phyloP scores from a whole-genome alignment of 1,140 invertebrate species.

The Solen grandis region DNA sequence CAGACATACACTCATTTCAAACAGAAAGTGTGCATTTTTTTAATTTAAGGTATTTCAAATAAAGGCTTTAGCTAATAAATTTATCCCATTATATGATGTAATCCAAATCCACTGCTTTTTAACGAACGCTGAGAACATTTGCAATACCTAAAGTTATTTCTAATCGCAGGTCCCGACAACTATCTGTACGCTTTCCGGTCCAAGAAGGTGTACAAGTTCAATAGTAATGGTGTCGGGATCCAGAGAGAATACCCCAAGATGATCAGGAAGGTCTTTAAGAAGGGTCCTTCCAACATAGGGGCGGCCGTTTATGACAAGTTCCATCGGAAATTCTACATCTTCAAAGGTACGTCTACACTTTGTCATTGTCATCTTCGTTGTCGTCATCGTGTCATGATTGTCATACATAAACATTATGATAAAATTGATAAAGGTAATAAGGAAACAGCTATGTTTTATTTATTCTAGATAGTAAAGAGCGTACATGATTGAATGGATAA shows the following conservation, averaged over 20 bases:
- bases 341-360: conserved; percentile 58
- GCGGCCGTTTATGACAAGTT: conserved; percentile 52
- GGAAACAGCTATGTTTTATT: neutral
- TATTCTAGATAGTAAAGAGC: too few relatives aligned
- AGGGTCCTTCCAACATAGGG: conserved; percentile 57
- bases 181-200: conserved; percentile 53
- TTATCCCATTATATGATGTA: too few relatives aligned
- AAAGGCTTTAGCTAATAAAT: too few relatives aligned
- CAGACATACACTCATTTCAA: too few relatives aligned
- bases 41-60: too few relatives aligned
- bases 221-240: conserved; percentile 51
- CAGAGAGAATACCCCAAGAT: conserved; percentile 53
- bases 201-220: conserved; percentile 58
- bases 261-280: conserved; percentile 39
- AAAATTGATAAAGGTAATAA: neutral
- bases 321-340: conserved; percentile 56
- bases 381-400: neutral
- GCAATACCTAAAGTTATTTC: too few relatives aligned
- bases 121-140: too few relatives aligned
- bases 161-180: conserved; percentile 57
- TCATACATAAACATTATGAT: neutral
- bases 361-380: neutral
- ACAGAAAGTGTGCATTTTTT: conserved; percentile 16
- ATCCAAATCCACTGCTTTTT: too few relatives aligned
- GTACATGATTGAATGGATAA: too few relatives aligned